Evolutionary conservation across 2,888 invertebrate genomes (phyloP).

Genomic region (Himalopsyche kuldschensis): DNA sequence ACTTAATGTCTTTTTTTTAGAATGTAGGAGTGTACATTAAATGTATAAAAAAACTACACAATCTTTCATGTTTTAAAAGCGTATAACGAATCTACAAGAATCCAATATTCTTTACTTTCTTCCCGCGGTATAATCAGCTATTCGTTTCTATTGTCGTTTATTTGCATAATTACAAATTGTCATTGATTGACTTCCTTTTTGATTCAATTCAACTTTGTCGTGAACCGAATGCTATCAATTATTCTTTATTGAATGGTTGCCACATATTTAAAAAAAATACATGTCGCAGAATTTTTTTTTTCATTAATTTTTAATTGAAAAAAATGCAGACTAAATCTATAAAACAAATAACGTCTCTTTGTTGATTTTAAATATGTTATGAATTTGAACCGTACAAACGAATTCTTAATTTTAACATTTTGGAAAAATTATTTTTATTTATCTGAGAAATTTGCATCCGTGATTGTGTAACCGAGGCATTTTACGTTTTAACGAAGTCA

Average conservation of each 20-base stretch:
- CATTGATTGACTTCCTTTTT: constrained; percentile 21
- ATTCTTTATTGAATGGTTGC: not conserved
- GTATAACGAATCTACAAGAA: not conserved
- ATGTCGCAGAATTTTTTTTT: too few relatives aligned
- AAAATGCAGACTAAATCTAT: too few relatives aligned
- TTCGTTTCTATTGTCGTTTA: constrained; percentile 14
- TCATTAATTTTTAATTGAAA: too few relatives aligned
- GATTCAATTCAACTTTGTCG: not conserved
- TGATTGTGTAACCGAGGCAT: constrained; percentile 23
- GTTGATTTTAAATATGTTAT: too few relatives aligned
- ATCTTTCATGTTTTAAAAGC: too few relatives aligned
- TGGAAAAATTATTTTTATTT: too few relatives aligned
- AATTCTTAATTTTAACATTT: too few relatives aligned
- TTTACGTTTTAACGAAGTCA: constrained; percentile 28
- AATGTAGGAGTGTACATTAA: too few relatives aligned
- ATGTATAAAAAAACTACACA: too few relatives aligned
- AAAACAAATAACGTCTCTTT: too few relatives aligned
- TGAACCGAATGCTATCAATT: not conserved
- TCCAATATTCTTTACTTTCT: not conserved
- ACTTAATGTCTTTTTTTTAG: too few relatives aligned
- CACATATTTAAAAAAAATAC: not conserved
- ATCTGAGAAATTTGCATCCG: not conserved
- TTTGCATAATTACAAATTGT: constrained; percentile 38
- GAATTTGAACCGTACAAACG: too few relatives aligned
- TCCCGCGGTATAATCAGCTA: constrained; percentile 8